Evolutionary conservation across 1,140 invertebrate species (phyloP), one percentile per base, ranked within the genome.

Genomic region (Argopecten irradians): DNA sequence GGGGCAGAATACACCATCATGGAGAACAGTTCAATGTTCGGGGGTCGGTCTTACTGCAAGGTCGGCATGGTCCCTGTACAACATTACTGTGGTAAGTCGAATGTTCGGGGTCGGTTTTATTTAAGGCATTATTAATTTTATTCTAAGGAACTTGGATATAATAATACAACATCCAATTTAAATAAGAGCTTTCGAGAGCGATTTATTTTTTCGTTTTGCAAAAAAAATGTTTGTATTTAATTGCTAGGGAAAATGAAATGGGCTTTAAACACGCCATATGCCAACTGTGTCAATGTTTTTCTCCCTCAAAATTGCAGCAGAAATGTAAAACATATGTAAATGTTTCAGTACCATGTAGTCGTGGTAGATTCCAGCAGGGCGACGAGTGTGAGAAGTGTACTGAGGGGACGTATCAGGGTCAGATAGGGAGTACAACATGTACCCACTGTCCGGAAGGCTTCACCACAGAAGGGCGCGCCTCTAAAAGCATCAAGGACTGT

Each of bases 1-100:
- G 82, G 35, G 13, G 19, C 46, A 83, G 19, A 41, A 32, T 87
- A 87, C 82, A n/a, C 71, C 14, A 83, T 87, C 71, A 39, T 35
- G 32, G 28, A 36, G 16, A 39, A 55, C 14, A 83, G n/a, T 14
- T n/a, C 22, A 14, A 82, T 41, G 32, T 34, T 82, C 11, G 35
- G 55, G 11, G 82, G 71, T 34, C 28, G n/a, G 28, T 34, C 82
- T 19, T 28, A 22, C 71, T 87, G 86, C 36, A 71, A 34, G 0
- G 39, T 22, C 1, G 71, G 86, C 11, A 36, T 82, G 32, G 86
- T 87, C 16, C 28, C 55, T n/a, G 86, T 87, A 28, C 22, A n/a
- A 32, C 82, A 71, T n/a, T 87, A 87, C 35, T 87, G 86, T 87
- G 86, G 86, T 87, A 83, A 35, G 39, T 82, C 43, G 14, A 19